These are phyloP conservation scores for Manis javanica DNA, from an alignment of 2,797 vertebrate species.

Conservation along the genomic window DNA sequence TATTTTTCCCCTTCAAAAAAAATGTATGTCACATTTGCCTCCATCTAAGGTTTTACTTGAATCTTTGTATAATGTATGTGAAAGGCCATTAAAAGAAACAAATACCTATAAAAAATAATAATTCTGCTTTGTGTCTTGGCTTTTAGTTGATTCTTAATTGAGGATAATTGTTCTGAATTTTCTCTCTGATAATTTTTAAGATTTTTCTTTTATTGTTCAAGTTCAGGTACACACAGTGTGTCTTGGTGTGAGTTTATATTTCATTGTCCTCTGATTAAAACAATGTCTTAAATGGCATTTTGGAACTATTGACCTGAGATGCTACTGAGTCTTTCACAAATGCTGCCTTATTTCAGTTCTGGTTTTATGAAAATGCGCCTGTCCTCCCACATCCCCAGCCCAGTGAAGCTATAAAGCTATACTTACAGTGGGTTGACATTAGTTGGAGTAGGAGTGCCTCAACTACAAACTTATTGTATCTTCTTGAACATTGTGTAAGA, in stretches of 20 bases:
- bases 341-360: not conserved
- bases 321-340: not conserved
- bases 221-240: not conserved
- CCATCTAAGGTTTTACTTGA: no score
- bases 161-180: constrained; percentile 14
- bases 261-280: not conserved
- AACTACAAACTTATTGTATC: not conserved
- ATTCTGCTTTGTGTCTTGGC: not conserved
- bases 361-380: not conserved
- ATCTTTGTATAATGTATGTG: no score
- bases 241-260: not conserved
- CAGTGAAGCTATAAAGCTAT: not conserved
- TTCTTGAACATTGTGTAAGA: not conserved
- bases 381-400: not conserved
- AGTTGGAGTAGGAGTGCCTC: not conserved
- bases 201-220: not conserved
- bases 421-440: not conserved
- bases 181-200: not conserved
- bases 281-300: not conserved
- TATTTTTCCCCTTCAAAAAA: no score
- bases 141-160: not conserved
- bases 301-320: not conserved
- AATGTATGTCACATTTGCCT: no score
- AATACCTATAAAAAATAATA: no score
- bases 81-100: no score